These are phyloP conservation scores for Emydoidea blandingii DNA, from an alignment of 2,797 vertebrate genomes.

Conservation along the genomic window DNA sequence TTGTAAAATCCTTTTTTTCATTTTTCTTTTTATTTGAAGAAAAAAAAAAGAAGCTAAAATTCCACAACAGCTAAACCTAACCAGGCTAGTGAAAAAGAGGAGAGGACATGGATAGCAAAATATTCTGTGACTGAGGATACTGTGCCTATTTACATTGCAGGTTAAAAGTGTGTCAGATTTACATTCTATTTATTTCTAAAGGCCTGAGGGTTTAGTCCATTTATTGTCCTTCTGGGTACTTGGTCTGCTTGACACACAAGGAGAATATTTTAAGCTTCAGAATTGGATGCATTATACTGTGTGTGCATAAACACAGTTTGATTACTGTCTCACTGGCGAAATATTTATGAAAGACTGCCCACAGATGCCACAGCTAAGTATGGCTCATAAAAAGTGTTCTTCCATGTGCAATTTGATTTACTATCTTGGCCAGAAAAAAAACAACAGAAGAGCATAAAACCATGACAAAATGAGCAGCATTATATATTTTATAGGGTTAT, in stretches of 20 bases:
- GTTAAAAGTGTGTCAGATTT: conserved; percentile 26
- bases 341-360: conserved; percentile 10
- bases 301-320: conserved; percentile 14
- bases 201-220: background rate
- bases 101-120: background rate
- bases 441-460: conserved; percentile 14
- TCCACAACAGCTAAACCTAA: background rate
- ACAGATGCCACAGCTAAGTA: background rate
- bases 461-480: background rate
- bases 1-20: background rate
- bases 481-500: background rate
- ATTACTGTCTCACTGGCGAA: conserved; percentile 36
- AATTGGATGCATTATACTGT: background rate
- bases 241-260: conserved; percentile 42
- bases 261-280: background rate
- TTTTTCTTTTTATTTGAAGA: background rate
- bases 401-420: conserved; percentile 24
- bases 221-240: conserved; percentile 7
- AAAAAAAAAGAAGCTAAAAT: background rate
- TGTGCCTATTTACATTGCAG: background rate
- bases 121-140: background rate
- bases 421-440: conserved; percentile 41
- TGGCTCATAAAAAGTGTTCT: conserved; percentile 29
- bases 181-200: conserved; percentile 26
- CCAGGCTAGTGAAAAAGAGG: background rate